phyloP scores from a whole-genome alignment of 2,113 vertebrate species.

The Cyphotilapia sp. region DNA sequence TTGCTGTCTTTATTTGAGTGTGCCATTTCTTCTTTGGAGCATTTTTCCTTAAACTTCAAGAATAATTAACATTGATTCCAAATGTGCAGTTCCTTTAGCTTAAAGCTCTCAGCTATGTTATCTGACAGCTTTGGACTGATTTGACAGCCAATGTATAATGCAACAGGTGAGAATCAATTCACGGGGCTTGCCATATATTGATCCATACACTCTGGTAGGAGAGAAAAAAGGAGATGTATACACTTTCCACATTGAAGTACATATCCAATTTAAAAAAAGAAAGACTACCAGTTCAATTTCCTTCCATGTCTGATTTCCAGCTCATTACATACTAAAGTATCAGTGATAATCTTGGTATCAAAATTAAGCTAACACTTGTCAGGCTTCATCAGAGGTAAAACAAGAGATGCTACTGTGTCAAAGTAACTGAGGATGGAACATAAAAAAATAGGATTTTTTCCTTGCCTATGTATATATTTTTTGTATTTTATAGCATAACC shows the following conservation, averaged over 20 bases:
- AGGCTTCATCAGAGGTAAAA: background rate
- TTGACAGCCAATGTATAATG: background rate
- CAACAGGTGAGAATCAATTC: conserved; percentile 21
- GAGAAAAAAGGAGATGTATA: background rate
- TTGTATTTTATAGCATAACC: background rate
- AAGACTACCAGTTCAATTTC: background rate
- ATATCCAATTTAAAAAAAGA: background rate
- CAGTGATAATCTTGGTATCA: background rate
- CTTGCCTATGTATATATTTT: background rate
- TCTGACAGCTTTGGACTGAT: conserved; percentile 11
- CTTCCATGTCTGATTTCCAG: background rate
- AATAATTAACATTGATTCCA: conserved; percentile 26
- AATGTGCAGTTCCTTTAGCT: background rate
- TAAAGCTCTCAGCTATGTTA: conserved; percentile 2
- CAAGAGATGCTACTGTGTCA: background rate
- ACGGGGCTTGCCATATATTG: background rate
- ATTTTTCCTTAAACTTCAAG: background rate
- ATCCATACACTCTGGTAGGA: background rate
- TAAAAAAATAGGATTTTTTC: background rate
- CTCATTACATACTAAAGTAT: background rate
- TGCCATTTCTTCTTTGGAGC: background rate
- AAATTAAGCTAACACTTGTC: background rate
- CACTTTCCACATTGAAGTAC: background rate
- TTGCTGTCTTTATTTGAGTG: background rate
- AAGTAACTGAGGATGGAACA: background rate